These are phyloP conservation scores for Anableps anableps DNA, from an alignment of 2,797 vertebrate species.

Conservation along the genomic window DNA sequence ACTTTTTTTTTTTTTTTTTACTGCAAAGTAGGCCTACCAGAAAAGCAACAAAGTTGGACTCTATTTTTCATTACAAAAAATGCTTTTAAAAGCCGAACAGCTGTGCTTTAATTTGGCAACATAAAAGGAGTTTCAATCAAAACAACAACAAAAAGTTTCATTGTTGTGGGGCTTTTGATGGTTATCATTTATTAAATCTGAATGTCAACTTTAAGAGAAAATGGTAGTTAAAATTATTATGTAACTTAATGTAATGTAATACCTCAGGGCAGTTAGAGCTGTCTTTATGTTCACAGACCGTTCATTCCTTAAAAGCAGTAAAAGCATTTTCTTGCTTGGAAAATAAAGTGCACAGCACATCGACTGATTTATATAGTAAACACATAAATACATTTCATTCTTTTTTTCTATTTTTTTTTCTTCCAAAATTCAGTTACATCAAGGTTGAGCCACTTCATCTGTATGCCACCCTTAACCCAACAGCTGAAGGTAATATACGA, in stretches of 20 bases:
- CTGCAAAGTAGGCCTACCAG: not conserved
- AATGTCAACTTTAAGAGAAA: not conserved
- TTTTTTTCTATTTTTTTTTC: not conserved
- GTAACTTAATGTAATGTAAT: not conserved
- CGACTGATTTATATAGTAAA: not conserved
- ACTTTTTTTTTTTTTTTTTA: not conserved
- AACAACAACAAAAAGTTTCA: not conserved
- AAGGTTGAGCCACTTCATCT: not conserved
- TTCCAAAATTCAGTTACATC: not conserved
- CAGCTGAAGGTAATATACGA: not conserved
- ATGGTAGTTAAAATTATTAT: not conserved
- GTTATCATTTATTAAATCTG: not conserved
- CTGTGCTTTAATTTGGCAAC: not conserved
- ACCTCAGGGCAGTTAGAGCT: not conserved
- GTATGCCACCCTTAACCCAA: not conserved
- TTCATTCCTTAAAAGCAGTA: not conserved
- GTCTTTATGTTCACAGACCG: not conserved
- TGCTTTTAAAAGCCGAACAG: not conserved
- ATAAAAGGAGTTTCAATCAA: not conserved
- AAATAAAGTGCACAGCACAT: not conserved
- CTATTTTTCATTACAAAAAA: not conserved
- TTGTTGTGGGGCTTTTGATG: not conserved
- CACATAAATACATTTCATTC: not conserved
- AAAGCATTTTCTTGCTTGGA: not conserved
- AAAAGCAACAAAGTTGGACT: not conserved